Base-by-base conservation (phyloP, 35 echinoderm and acorn worm species). In the Ophiothrix spiculata region DNA sequence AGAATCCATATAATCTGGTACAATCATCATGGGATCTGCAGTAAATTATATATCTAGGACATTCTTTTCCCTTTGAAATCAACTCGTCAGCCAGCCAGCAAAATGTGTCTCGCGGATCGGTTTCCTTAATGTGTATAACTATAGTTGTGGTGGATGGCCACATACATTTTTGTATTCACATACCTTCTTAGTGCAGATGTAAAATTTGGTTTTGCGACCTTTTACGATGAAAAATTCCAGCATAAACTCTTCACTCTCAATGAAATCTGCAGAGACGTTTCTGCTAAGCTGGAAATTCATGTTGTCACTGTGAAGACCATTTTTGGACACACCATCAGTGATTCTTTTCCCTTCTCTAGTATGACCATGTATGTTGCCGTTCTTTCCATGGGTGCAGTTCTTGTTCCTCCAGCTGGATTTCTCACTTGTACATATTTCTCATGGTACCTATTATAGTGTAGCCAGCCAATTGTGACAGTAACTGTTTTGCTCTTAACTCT, bases 1-100 rank as follows among this genome's bases (percentile, higher is more conserved):
- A 85, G 15, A 54, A 63, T 33, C 82, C 84, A 73, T 91, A 91
- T 13, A 91, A 56, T 6, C 40, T 64, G 28, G 38, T 91, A n/a
- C 81, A 85, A 4, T 85, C 39, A 63, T 85, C 35, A 17, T 64
- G 41, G 14, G 89, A 85, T 64, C 79, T 33, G 36, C 89, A 91
- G 75, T 82, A 91, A 0, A 91, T 37, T 25, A 91, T 85, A 32
- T 64, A 19, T 6, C 82, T 82, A 8, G 79, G 49, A 38, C 40
- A 36, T 38, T 77, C n/a, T 37, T 77, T 28, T 4, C 45, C 39
- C 37, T 85, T 86, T 28, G 73, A 4, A 34, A 14, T 39, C 28
- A 91, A 38, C 4, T 86, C 77, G 23, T 91, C 42, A 74, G 73
- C 32, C 40, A 83, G 17, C 88, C 88, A 90, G 12, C 37, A 8